Conservation (phyloP, 2,888 invertebrate genomes). For the Helleia helle region DNA sequence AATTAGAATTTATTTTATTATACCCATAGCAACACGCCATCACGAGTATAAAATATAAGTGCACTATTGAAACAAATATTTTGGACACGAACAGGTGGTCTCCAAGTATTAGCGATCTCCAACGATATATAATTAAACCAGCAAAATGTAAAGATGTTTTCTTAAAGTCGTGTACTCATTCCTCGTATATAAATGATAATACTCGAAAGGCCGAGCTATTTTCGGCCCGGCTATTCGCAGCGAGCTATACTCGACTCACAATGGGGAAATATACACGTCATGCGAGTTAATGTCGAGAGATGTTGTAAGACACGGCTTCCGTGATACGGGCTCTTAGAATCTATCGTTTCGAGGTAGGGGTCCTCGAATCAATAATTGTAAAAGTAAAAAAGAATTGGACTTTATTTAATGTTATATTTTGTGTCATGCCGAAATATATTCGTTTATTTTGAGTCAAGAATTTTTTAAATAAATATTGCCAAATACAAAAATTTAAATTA, state of each 20-base stretch:
- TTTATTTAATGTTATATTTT: no score
- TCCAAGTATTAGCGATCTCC: conserved; percentile 3
- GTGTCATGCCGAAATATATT: no score
- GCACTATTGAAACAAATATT: conserved; percentile 3
- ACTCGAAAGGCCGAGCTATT: conserved; percentile 21
- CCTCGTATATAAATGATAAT: conserved; percentile 16
- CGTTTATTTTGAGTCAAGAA: no score
- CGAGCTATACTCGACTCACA: conserved; percentile 18
- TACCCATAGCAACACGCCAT: background rate
- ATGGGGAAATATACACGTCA: conserved; percentile 14
- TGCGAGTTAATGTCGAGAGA: conserved; percentile 6
- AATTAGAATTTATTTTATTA: background rate
- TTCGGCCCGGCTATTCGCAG: conserved; percentile 19
- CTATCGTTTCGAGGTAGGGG: no score
- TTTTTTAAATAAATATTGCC: no score
- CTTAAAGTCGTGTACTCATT: conserved; percentile 10
- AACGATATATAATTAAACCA: conserved; percentile 8
- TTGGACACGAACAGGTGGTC: conserved; percentile 8
- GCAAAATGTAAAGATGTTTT: conserved; percentile 8
- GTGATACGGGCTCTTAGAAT: background rate
- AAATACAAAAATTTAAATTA: no score
- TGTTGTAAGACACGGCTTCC: conserved; percentile 10
- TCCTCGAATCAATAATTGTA: no score
- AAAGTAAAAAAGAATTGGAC: no score
- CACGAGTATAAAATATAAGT: background rate